phyloP scores from a whole-genome alignment of 2,888 invertebrate genomes.

The Scaptomyza flava region DNA sequence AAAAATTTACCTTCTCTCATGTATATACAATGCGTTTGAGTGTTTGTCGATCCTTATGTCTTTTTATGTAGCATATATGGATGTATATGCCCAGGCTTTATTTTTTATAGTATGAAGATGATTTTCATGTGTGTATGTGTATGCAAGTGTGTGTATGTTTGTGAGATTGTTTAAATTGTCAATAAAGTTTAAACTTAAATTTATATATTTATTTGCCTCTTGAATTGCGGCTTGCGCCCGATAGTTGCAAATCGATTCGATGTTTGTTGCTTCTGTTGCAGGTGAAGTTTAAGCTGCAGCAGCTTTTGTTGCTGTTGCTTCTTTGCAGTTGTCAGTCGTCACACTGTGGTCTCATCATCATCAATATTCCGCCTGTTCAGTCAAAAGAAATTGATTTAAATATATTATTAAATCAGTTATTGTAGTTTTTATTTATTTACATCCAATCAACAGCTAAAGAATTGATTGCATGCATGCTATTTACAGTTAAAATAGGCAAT shows the following conservation, averaged over 20 bases:
- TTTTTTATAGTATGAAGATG: slow-evolving; percentile 53
- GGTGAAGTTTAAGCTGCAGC: slow-evolving; percentile 24
- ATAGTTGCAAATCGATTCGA: slow-evolving; percentile 73
- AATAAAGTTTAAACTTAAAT: slow-evolving; percentile 5
- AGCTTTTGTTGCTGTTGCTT: slow-evolving; percentile 40
- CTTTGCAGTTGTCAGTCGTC: slow-evolving; percentile 70
- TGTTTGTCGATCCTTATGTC: slow-evolving; percentile 24
- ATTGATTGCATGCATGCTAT: slow-evolving; percentile 17
- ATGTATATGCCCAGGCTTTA: slow-evolving; percentile 19
- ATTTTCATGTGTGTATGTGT: slow-evolving; percentile 10
- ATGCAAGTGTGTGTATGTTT: too few relatives aligned
- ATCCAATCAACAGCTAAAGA: slow-evolving; percentile 7
- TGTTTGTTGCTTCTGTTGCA: slow-evolving; percentile 28
- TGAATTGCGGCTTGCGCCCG: slow-evolving; percentile 71
- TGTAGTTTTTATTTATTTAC: background rate
- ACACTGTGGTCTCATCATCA: slow-evolving; percentile 84
- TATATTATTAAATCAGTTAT: background rate
- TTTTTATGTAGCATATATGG: slow-evolving; percentile 8
- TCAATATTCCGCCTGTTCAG: slow-evolving; percentile 84
- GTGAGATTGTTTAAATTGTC: slow-evolving; percentile 6
- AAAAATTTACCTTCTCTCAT: background rate
- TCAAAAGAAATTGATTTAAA: slow-evolving; percentile 13
- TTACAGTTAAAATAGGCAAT: background rate
- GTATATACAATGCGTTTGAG: slow-evolving; percentile 17
- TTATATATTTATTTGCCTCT: slow-evolving; percentile 48